Evolutionary conservation across 2,888 invertebrate species (phyloP).

Genomic region (Eucera pruinosa): DNA sequence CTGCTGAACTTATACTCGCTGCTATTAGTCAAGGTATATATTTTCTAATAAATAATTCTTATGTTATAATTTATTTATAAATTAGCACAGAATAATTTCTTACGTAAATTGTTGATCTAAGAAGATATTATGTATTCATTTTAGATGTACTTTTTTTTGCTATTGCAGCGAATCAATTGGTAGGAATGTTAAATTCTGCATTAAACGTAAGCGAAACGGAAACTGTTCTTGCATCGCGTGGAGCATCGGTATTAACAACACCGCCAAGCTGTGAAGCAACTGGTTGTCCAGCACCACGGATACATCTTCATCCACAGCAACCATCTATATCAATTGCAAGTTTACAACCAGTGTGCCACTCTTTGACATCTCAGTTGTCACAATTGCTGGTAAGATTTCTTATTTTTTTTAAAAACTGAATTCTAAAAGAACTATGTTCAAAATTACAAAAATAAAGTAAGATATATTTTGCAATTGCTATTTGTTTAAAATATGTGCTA

Average conservation of each 20-base stretch:
- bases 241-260: conserved; percentile 81
- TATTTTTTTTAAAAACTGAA: not conserved
- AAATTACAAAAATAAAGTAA: not conserved
- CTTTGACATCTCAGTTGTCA: conserved; percentile 88
- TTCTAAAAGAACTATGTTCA: not conserved
- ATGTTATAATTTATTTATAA: not conserved
- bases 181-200: conserved; percentile 86
- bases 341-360: conserved; percentile 87
- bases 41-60: not conserved
- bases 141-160: conserved; percentile 11
- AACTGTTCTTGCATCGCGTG: conserved; percentile 85
- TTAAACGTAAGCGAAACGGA: conserved; percentile 86
- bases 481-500: not conserved
- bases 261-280: conserved; percentile 78
- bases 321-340: conserved; percentile 87
- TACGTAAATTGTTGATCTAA: not conserved
- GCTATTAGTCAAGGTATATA: conserved; percentile 88
- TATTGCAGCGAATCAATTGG: conserved; percentile 85
- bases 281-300: conserved; percentile 84
- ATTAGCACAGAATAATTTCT: not conserved
- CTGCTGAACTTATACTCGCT: conserved; percentile 89
- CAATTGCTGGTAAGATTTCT: conserved; percentile 83
- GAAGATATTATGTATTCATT: not conserved
- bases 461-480: not conserved
- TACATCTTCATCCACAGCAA: conserved; percentile 80